Base-by-base conservation (phyloP, 2,888 invertebrate species). In the Eucera pruinosa region DNA sequence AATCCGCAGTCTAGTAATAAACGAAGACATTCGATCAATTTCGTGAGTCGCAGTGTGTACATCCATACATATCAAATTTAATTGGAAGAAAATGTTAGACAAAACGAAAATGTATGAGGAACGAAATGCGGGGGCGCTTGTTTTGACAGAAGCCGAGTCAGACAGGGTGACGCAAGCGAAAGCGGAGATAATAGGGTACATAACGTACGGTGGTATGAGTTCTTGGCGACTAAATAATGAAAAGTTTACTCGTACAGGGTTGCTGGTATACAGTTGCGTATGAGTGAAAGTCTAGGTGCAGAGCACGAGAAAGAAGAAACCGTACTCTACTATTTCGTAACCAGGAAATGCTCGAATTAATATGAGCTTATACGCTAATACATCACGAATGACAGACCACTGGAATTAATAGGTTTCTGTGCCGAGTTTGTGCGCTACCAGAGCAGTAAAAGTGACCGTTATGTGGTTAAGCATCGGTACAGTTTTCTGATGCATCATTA, bases 331-430 rank as follows among this genome's bases (percentile, higher is more conserved):
- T 11, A 58, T 66, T 48, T 66, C 57, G 58, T 18, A 57, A 66
- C 9, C 13, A 18, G 55, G 33, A 66, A 66, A 66, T 47, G 47
- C 36, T 11, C 36, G 25, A 47, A 58, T 66, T 66, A 47, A 66
- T 47, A 18, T 25, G 47, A 47, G 66, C 27, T 47, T 66, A 11
- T 13, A 36, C n/a, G 36, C 18, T 57, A 66, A 70, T 64, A 27
- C 48, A 54, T 39, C 47, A 50, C 50, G 48, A 68, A 27, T 23
- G 62, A 39, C 50, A 27, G 50, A 11, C 13, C 18, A 13, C 25
- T 27, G 13, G 36, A 39, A 62, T 62, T 62, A 50, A 62, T 33
- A 62, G 48, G 36, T 23, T 58, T 45, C 39, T 25, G 7, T 50
- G 62, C 13, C 50, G 50, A 13, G 50, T 18, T 27, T 27, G n/a